Evolutionary conservation across 1,140 invertebrate genomes (phyloP).

Genomic region (Nebria ingens): DNA sequence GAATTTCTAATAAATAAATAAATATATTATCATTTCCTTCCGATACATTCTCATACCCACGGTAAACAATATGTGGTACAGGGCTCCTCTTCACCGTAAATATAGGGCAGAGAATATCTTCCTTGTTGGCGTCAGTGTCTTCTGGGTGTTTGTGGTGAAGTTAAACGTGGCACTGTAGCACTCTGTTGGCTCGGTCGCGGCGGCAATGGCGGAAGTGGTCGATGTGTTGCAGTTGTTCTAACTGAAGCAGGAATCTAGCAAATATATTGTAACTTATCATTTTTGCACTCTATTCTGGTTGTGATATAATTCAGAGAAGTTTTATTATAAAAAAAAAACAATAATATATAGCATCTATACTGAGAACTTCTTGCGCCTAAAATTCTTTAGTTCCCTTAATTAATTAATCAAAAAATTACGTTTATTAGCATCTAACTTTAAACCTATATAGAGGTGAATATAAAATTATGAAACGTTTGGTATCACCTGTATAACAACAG

Average conservation of each 20-base stretch:
- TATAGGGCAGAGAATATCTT: conserved; percentile 26
- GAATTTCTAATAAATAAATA: no score
- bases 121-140: conserved; percentile 10
- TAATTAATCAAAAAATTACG: no score
- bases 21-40: neutral
- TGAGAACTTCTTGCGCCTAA: no score
- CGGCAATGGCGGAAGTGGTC: conserved; percentile 6
- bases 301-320: neutral
- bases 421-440: no score
- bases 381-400: no score
- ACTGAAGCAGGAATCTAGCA: neutral
- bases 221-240: neutral
- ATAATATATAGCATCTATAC: no score
- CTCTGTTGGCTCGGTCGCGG: neutral
- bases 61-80: conserved; percentile 29
- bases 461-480: no score
- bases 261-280: neutral
- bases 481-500: conserved; percentile 11
- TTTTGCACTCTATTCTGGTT: neutral
- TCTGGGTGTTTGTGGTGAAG: conserved; percentile 1
- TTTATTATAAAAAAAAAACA: neutral
- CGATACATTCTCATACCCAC: conserved; percentile 20
- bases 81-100: conserved; percentile 21
- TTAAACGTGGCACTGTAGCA: neutral
- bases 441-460: no score